phyloP scores from a whole-genome alignment of 2,797 vertebrate genomes.

The Liasis olivaceus region DNA sequence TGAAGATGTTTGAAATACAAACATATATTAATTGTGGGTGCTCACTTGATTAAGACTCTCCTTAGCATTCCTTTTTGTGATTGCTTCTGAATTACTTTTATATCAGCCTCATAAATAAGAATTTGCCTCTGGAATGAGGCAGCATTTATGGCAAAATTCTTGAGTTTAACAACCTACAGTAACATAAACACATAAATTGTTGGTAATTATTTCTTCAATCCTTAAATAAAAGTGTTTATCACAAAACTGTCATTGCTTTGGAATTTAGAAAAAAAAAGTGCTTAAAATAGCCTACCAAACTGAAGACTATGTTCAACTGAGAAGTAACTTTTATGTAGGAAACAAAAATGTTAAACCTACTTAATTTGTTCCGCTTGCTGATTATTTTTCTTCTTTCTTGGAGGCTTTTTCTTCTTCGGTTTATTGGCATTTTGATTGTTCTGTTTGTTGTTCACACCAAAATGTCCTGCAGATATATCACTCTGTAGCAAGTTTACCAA shows the following conservation, averaged over 20 bases:
- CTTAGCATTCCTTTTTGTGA: background rate
- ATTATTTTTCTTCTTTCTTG: constrained; percentile 93
- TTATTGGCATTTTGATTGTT: constrained; percentile 86
- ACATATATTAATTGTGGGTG: fast-evolving
- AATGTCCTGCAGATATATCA: constrained; percentile 96
- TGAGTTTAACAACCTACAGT: background rate
- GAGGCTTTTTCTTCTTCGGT: constrained; percentile 98
- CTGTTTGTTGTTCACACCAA: constrained; percentile 95
- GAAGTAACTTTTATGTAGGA: constrained; percentile 22
- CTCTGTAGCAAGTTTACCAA: constrained; percentile 98
- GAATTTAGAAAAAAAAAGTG: background rate
- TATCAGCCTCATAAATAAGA: background rate
- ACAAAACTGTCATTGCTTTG: constrained; percentile 4
- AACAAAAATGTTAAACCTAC: constrained; percentile 78
- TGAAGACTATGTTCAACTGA: constrained; percentile 20
- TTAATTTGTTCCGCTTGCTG: constrained; percentile 84
- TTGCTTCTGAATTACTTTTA: background rate
- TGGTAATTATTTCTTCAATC: constrained; percentile 29
- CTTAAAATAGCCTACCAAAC: constrained; percentile 18
- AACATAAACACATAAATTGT: background rate
- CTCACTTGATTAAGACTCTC: constrained; percentile 1
- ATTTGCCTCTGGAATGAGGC: background rate
- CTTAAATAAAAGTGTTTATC: background rate
- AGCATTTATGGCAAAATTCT: background rate
- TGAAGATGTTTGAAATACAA: background rate